These are phyloP conservation scores for Urocitellus parryii DNA, from an alignment of 2,113 vertebrate genomes.

Conservation along the genomic window DNA sequence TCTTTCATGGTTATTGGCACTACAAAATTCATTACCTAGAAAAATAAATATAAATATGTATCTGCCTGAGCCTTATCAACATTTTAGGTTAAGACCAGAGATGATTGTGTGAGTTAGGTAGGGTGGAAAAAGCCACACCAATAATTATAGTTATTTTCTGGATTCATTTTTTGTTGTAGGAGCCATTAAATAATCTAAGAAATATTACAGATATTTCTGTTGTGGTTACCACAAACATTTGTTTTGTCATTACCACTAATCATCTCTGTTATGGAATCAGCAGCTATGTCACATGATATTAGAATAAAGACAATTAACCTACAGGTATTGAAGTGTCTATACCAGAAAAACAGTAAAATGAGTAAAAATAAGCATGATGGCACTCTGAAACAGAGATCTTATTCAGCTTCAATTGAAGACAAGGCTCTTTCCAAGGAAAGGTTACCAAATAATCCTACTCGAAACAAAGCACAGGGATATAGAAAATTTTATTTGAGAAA, in stretches of 20 bases:
- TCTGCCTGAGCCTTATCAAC: neutral
- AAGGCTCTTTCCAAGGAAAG: neutral
- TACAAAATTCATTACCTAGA: neutral
- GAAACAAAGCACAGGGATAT: neutral
- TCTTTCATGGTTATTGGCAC: neutral
- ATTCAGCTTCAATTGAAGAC: neutral
- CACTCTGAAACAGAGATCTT: neutral
- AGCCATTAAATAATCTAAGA: neutral
- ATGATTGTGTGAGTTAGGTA: neutral
- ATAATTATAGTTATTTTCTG: neutral
- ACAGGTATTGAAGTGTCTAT: neutral
- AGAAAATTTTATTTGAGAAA: neutral
- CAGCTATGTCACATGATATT: too few relatives aligned
- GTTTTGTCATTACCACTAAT: neutral
- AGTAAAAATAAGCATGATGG: neutral
- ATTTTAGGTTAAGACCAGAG: neutral
- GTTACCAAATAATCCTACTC: neutral
- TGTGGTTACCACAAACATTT: neutral
- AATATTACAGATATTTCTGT: neutral
- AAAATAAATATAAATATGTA: neutral
- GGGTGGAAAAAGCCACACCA: neutral
- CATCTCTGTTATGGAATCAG: neutral
- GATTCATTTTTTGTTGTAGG: neutral
- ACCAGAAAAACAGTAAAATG: neutral
- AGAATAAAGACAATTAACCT: neutral